phyloP scores from a whole-genome alignment of 2,888 invertebrate species.

The Cantharis rufa region DNA sequence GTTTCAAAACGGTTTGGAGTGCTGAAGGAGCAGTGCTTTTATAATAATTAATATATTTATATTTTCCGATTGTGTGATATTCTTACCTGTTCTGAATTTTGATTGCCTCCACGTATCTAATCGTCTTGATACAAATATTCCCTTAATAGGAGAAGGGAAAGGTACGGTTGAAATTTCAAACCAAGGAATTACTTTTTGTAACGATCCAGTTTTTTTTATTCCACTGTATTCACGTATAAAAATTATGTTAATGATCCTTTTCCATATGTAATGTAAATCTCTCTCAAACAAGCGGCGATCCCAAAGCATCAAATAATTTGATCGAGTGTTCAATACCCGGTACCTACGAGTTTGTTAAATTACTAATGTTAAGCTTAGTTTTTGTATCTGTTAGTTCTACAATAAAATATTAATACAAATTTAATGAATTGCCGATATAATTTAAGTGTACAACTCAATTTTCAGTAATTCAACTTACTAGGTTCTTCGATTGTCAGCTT shows the following conservation, averaged over 20 bases:
- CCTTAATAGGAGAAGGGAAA: constrained; percentile 67
- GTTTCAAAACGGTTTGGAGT: too few relatives aligned
- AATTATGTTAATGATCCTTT: constrained; percentile 72
- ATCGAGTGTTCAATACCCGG: constrained; percentile 71
- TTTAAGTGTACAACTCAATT: too few relatives aligned
- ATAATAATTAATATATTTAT: too few relatives aligned
- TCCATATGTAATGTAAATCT: constrained; percentile 75
- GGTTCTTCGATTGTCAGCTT: too few relatives aligned
- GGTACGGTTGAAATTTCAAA: constrained; percentile 75
- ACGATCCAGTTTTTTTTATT: constrained; percentile 29
- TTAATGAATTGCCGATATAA: too few relatives aligned
- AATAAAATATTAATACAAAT: too few relatives aligned
- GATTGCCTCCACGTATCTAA: constrained; percentile 71
- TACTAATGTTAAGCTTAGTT: not conserved
- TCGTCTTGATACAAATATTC: constrained; percentile 63
- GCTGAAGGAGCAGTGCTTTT: too few relatives aligned
- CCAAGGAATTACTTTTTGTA: constrained; percentile 58
- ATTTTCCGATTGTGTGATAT: not conserved
- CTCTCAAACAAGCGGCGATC: constrained; percentile 69
- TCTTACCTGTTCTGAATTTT: constrained; percentile 60
- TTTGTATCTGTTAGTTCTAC: too few relatives aligned
- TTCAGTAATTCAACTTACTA: too few relatives aligned
- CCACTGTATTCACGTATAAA: constrained; percentile 66
- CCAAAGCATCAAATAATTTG: constrained; percentile 71
- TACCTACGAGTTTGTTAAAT: constrained; percentile 56